Evolutionary conservation across 2,888 invertebrate genomes (phyloP).

Genomic region (Capitulum mitella): DNA sequence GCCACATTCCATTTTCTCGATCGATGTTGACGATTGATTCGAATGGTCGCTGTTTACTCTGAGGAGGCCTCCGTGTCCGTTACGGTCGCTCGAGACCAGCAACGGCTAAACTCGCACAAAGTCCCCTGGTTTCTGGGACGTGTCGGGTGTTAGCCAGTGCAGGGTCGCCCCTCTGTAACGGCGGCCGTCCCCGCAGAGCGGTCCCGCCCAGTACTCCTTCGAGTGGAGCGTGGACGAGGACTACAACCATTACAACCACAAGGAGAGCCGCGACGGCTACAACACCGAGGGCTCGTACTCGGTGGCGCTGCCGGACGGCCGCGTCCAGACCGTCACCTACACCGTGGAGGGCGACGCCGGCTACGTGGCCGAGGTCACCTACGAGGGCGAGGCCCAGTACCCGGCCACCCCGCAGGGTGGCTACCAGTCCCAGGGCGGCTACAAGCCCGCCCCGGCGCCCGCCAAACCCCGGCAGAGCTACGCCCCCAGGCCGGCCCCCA

Average conservation of each 20-base stretch:
- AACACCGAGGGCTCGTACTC: neutral
- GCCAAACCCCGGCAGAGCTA: neutral
- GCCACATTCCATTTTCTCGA: too few relatives aligned
- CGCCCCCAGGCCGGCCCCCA: neutral
- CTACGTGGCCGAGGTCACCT: constrained; percentile 12
- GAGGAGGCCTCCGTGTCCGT: too few relatives aligned
- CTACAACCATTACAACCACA: constrained; percentile 4
- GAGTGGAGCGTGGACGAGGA: neutral
- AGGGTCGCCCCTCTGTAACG: too few relatives aligned
- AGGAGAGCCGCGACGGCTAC: neutral
- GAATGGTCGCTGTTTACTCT: too few relatives aligned
- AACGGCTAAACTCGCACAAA: too few relatives aligned
- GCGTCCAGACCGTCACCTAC: constrained; percentile 13
- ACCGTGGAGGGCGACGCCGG: neutral
- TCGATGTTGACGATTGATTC: too few relatives aligned
- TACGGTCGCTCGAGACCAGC: too few relatives aligned
- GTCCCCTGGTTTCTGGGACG: too few relatives aligned
- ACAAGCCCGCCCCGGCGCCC: constrained; percentile 4
- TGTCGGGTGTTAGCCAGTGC: too few relatives aligned
- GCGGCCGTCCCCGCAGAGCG: too few relatives aligned
- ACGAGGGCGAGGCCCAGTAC: constrained; percentile 7
- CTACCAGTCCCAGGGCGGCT: neutral
- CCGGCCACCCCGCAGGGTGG: neutral
- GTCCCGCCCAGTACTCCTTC: neutral
- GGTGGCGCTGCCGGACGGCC: constrained; percentile 13